Base-by-base conservation (phyloP, 2,888 invertebrate species). In the Norana najaformis region DNA sequence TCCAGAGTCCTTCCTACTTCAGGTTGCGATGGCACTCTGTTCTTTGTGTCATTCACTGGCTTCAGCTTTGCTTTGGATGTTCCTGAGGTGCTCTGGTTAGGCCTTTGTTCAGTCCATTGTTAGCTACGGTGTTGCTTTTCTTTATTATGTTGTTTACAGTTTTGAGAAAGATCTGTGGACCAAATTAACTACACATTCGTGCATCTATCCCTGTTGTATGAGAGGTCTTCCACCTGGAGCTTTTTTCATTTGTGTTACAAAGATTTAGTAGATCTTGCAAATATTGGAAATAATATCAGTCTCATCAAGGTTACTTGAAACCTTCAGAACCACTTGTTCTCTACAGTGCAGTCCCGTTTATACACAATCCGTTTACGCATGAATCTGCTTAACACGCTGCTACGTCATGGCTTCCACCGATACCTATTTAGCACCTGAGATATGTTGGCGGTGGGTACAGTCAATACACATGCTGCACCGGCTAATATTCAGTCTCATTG, bases 41-140 rank as follows among this genome's bases (percentile, higher is more conserved):
- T n/a, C 69, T 69, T 30, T 69, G 69, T 69, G 11, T 30, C 69
- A n/a, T 69, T 69, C 8, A 69, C n/a, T 30, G n/a, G 69, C 69
- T 69, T 69, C 69, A 30, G 69, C n/a, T 30, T 69, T 8, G n/a
- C 11, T 69, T n/a, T n/a, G 69, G 30, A 69, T 69, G 30, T 0
- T 6, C 1, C 11, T n/a, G 69, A 69, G 6, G 69, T 69, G 69
- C 69, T n/a, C n/a, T 69, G 69, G n/a, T 53, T 53, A 53, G 30
- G n/a, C n/a, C 30, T 69, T 69, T 69, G 69, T 69, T 69, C 69
- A 69, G n/a, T n/a, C 69, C n/a, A n/a, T 69, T 69, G 69, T 69
- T 47, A 23, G 23, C 47, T 69, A n/a, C 13, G 30, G 8, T 69
- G 18, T 0, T 69, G 69, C n/a, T 41, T 41, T 41, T 41, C 41